phyloP scores from a whole-genome alignment of 2,888 invertebrate genomes.

The Gastrophysa polygoni region DNA sequence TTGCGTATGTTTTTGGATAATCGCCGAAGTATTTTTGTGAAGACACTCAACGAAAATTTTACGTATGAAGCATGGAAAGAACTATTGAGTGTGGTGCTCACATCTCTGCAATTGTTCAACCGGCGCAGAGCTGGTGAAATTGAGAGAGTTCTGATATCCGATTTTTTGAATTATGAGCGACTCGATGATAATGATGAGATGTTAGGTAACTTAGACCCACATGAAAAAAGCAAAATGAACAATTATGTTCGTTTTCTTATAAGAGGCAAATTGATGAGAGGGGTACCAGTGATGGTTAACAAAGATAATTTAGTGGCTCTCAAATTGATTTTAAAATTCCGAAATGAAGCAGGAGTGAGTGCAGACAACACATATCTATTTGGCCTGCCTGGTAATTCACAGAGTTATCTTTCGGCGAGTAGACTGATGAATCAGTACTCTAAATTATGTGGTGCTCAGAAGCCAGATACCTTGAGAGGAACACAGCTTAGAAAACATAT shows the following conservation, averaged over 20 bases:
- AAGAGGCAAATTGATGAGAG: background rate
- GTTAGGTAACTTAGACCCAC: background rate
- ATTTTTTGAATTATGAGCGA: too few relatives aligned
- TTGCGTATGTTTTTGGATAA: slow-evolving; percentile 8
- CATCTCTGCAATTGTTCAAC: slow-evolving; percentile 32
- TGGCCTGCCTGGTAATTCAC: slow-evolving; percentile 6
- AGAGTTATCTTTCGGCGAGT: slow-evolving; percentile 1
- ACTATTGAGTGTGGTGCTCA: slow-evolving; percentile 24
- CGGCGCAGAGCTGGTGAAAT: too few relatives aligned
- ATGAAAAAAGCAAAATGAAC: background rate
- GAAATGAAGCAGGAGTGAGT: slow-evolving; percentile 7
- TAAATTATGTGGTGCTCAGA: slow-evolving; percentile 18
- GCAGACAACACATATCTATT: slow-evolving; percentile 14
- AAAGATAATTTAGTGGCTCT: slow-evolving; percentile 7
- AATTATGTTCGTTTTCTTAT: slow-evolving; percentile 23
- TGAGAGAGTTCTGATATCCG: too few relatives aligned
- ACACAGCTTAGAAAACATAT: slow-evolving; percentile 19
- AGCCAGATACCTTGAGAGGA: slow-evolving; percentile 10
- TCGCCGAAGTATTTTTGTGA: background rate
- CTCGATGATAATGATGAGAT: slow-evolving; percentile 10
- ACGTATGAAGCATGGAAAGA: slow-evolving; percentile 17
- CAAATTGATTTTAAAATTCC: background rate
- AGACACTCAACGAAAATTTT: background rate
- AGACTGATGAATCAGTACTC: slow-evolving; percentile 1
- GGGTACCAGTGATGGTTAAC: slow-evolving; percentile 10